phyloP scores from a whole-genome alignment of 2,888 invertebrate genomes.

The Hipparchia sbordonii region DNA sequence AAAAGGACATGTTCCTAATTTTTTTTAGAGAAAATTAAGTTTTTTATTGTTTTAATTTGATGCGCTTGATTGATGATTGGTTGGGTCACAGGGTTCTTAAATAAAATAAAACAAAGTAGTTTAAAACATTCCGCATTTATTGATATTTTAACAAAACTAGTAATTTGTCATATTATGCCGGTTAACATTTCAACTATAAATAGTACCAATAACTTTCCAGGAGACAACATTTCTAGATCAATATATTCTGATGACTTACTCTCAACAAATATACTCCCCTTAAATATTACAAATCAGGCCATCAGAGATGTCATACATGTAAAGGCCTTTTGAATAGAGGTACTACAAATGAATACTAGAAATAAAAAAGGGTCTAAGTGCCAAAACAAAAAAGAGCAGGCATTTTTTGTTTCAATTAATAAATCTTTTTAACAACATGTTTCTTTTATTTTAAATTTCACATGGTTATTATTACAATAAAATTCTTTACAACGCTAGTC shows the following conservation, averaged over 20 bases:
- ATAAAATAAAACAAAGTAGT: conserved; percentile 54
- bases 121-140: conserved; percentile 65
- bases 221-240: conserved; percentile 43
- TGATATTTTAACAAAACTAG: conserved; percentile 67
- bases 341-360: too few species aligned
- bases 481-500: too few species aligned
- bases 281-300: background rate
- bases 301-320: conserved; percentile 5
- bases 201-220: conserved; percentile 38
- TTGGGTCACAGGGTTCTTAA: background rate
- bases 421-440: too few species aligned
- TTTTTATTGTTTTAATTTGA: too few species aligned
- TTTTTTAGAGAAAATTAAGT: too few species aligned
- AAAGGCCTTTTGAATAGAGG: conserved; percentile 25
- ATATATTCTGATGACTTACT: conserved; percentile 37
- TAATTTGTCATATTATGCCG: conserved; percentile 70
- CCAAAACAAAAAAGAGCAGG: too few species aligned
- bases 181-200: conserved; percentile 56
- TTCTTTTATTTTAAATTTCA: too few species aligned
- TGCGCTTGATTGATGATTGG: too few species aligned
- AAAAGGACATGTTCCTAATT: too few species aligned
- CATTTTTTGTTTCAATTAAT: too few species aligned
- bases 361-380: too few species aligned
- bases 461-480: too few species aligned
- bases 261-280: conserved; percentile 27